These are phyloP conservation scores for Leptopilina myrica DNA, from an alignment of 2,888 invertebrate genomes.

Conservation along the genomic window DNA sequence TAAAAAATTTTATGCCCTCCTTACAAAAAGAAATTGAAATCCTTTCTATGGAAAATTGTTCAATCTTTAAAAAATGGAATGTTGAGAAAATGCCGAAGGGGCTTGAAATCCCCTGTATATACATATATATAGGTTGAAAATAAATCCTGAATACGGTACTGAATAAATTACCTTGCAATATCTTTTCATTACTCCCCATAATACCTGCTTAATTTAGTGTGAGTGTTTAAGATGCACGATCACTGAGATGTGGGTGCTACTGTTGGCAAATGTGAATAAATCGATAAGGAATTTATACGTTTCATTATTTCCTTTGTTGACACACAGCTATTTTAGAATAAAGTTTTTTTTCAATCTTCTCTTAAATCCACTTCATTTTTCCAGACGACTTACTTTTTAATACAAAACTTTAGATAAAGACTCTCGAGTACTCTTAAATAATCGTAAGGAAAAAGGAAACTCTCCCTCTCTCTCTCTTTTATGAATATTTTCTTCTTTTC, in stretches of 20 bases:
- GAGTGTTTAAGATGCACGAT: constrained; percentile 7
- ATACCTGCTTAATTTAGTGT: constrained; percentile 10
- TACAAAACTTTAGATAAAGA: constrained; percentile 7
- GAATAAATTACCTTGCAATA: constrained; percentile 18
- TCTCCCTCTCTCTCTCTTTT: background rate
- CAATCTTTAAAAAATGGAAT: constrained; percentile 27
- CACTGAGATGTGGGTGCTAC: background rate
- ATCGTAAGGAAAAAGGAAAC: background rate
- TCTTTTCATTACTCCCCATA: constrained; percentile 33
- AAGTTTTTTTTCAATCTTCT: background rate
- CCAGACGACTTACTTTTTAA: background rate
- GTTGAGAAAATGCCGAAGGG: constrained; percentile 18
- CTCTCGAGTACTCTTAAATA: background rate
- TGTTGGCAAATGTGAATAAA: background rate
- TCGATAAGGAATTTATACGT: constrained; percentile 1
- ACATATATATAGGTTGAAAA: background rate
- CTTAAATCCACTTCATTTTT: constrained; percentile 18
- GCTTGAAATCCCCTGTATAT: background rate
- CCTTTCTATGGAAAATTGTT: background rate
- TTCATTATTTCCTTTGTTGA: constrained; percentile 2
- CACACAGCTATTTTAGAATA: constrained; percentile 13
- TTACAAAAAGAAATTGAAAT: background rate
- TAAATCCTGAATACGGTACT: constrained; percentile 22
- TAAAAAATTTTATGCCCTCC: background rate
- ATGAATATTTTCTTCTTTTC: background rate